Evolutionary conservation across 1,140 invertebrate genomes (phyloP).

Genomic region (Leptinotarsa texana): DNA sequence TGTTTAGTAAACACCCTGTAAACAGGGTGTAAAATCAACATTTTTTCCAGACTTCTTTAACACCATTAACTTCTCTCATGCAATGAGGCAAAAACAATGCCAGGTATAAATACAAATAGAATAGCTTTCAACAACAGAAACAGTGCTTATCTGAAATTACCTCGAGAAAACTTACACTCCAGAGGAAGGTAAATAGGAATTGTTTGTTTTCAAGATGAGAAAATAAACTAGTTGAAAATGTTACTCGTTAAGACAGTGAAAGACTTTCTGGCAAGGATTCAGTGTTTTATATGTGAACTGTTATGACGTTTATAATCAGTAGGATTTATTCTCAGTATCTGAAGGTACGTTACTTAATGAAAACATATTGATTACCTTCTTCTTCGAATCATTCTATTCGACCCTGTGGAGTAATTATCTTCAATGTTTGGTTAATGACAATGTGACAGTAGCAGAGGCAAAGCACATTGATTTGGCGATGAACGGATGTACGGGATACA

Average conservation of each 20-base stretch:
- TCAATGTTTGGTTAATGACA: too few species aligned
- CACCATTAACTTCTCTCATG: not conserved
- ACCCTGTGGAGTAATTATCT: too few species aligned
- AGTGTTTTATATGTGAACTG: too few species aligned
- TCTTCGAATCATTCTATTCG: too few species aligned
- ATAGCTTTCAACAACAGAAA: constrained; percentile 9
- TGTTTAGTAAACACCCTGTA: too few species aligned
- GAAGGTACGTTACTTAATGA: too few species aligned
- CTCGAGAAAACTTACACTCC: constrained; percentile 11
- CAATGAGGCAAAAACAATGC: not conserved
- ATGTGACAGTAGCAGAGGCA: too few species aligned
- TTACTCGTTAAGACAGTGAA: not conserved
- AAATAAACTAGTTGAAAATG: constrained; percentile 1
- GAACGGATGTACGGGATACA: too few species aligned
- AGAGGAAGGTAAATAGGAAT: constrained; percentile 12
- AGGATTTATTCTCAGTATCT: too few species aligned
- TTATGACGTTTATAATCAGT: too few species aligned
- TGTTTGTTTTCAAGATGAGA: constrained; percentile 10
- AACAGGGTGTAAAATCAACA: not conserved
- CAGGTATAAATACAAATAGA: constrained; percentile 10
- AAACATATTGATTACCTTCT: too few species aligned
- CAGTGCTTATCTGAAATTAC: constrained; percentile 16
- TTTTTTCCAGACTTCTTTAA: not conserved
- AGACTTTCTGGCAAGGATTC: not conserved
- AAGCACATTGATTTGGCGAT: too few species aligned